Base-by-base conservation (phyloP, 2,113 vertebrate genomes). In the Echinops telfairi region DNA sequence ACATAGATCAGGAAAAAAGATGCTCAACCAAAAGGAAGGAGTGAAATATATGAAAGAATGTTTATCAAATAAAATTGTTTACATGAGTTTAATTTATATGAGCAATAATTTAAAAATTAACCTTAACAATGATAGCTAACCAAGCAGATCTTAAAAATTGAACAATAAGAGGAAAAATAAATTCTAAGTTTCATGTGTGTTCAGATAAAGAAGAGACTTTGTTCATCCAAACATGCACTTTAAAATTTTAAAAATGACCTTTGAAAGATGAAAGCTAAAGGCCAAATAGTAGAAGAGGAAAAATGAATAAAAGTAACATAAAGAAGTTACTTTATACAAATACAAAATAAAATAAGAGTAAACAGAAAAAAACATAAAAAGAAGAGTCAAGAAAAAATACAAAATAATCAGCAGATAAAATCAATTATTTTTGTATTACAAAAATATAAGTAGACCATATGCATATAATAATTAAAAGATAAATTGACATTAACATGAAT, bases 211-310 rank as follows among this genome's bases (percentile, higher is more conserved):
- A 95, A 83, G 40, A 91, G 62, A 81, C 33, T 86, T 89, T 93
- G 53, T 83, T 91, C 91, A 91, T 57, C 29, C 60, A 94, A 92
- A 93, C 23, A 47, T 60, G n/a, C 60, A 84, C 33, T 64, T 68
- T 93, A 91, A 94, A 90, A 95, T 87, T 81, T 93, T 91, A 93
- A 93, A 78, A 27, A 8, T 96, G 86, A 95, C 94, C 93, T 96
- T 94, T 96, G 90, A 96, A 95, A 88, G 76, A 81, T 70, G 86
- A 95, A 96, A 92, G 22, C 89, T 92, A 93, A 95, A 89, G 77
- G 83, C 92, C 92, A 96, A 96, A 94, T n/a, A 90, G 96, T 62
- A 92, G 58, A 94, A 88, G 81, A 80, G 25, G 64, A 22, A 90
- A 96, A 83, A 71, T 33, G 76, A 95, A 79, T 91, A 94, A 94